These are phyloP conservation scores for Osmerus mordax DNA, from an alignment of 2,113 vertebrate species.

Conservation along the genomic window DNA sequence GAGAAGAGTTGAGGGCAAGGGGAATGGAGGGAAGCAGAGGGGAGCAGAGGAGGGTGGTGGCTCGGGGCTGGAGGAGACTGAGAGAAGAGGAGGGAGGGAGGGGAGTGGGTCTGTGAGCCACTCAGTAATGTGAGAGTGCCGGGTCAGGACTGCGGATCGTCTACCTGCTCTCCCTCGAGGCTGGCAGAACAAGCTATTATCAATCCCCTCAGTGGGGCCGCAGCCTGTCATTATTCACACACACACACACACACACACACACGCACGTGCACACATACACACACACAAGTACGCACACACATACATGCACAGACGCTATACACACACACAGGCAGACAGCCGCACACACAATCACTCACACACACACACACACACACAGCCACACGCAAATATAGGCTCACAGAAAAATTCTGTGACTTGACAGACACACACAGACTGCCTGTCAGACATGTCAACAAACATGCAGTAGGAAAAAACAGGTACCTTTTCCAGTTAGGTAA, in stretches of 20 bases:
- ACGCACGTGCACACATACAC: slow-evolving; percentile 12
- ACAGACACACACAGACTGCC: too few relatives aligned
- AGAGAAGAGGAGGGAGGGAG: slow-evolving; percentile 64
- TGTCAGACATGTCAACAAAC: too few relatives aligned
- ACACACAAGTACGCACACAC: slow-evolving; percentile 16
- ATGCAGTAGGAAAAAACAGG: too few relatives aligned
- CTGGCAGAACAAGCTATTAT: slow-evolving; percentile 83
- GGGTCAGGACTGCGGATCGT: slow-evolving; percentile 91
- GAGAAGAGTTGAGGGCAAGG: too few relatives aligned
- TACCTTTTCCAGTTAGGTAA: too few relatives aligned
- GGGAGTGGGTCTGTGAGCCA: slow-evolving; percentile 71
- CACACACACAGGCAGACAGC: not conserved
- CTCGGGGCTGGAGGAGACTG: slow-evolving; percentile 62
- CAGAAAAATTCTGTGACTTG: not conserved
- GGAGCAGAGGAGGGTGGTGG: slow-evolving; percentile 62
- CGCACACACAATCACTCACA: slow-evolving; percentile 6
- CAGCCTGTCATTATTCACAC: slow-evolving; percentile 83
- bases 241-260: slow-evolving; percentile 25
- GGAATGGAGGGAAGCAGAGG: too few relatives aligned
- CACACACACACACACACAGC: slow-evolving; percentile 15
- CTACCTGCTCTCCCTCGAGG: slow-evolving; percentile 92
- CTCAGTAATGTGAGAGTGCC: slow-evolving; percentile 94
- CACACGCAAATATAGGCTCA: not conserved
- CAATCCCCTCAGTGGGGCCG: slow-evolving; percentile 86
- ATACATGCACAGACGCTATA: slow-evolving; percentile 2